phyloP scores from a whole-genome alignment of 1,140 invertebrate species.

The Nixonia krombeini region DNA sequence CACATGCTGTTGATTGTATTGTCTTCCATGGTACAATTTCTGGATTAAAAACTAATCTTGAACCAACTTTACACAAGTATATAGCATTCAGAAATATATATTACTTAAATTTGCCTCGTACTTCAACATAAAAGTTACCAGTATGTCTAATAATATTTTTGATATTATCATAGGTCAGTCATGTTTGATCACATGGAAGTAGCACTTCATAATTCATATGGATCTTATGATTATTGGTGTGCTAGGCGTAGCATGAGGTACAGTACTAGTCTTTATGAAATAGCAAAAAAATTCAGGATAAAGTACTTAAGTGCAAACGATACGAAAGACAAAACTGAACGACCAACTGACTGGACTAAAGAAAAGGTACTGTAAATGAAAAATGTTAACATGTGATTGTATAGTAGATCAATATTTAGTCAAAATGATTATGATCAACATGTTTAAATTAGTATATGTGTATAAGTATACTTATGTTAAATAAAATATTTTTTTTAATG shows the following conservation, averaged over 20 bases:
- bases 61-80: slow-evolving; percentile 63
- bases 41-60: slow-evolving; percentile 72
- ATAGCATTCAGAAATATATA: slow-evolving; percentile 21
- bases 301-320: slow-evolving; percentile 80
- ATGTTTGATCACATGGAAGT: slow-evolving; percentile 92
- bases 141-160: neutral
- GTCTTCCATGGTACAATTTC: slow-evolving; percentile 87
- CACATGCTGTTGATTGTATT: slow-evolving; percentile 80
- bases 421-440: slow-evolving; percentile 26
- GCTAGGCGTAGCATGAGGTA: slow-evolving; percentile 94
- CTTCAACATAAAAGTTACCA: slow-evolving; percentile 8
- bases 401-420: slow-evolving; percentile 5
- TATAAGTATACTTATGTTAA: too few relatives aligned
- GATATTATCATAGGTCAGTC: slow-evolving; percentile 72
- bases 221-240: slow-evolving; percentile 86
- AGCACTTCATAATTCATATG: slow-evolving; percentile 89
- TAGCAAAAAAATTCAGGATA: slow-evolving; percentile 81
- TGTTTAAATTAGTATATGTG: slow-evolving; percentile 7
- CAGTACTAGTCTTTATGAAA: slow-evolving; percentile 77
- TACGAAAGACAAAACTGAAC: slow-evolving; percentile 74
- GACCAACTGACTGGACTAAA: slow-evolving; percentile 75
- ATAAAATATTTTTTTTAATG: too few relatives aligned
- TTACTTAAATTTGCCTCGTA: neutral
- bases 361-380: slow-evolving; percentile 72
- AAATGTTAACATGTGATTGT: slow-evolving; percentile 10